Evolutionary conservation across 2,888 invertebrate genomes (phyloP).

Genomic region (Eupithecia centaureata): DNA sequence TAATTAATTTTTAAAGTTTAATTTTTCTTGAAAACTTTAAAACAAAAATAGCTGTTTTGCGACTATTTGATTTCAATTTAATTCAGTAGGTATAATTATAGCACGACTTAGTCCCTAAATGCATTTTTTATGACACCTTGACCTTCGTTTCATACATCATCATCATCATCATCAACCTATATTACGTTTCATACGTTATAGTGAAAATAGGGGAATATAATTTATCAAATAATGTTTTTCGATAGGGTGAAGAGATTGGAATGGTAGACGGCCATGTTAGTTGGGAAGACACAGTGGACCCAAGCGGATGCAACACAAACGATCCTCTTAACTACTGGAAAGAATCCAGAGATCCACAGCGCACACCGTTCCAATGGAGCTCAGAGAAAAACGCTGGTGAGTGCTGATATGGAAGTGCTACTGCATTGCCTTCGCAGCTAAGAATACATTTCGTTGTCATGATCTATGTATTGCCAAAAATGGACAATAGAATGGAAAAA

Average conservation of each 20-base stretch:
- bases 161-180: too few species aligned
- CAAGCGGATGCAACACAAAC: constrained; percentile 83
- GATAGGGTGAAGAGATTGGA: constrained; percentile 89
- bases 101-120: too few species aligned
- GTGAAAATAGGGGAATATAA: too few species aligned
- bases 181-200: too few species aligned
- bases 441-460: too few species aligned
- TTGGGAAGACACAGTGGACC: constrained; percentile 86
- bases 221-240: background rate
- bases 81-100: too few species aligned
- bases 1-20: background rate
- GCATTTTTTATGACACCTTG: too few species aligned
- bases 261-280: constrained; percentile 85
- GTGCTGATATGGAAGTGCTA: background rate
- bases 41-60: background rate
- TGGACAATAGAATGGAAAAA: too few species aligned
- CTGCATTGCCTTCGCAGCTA: too few species aligned
- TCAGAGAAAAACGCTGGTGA: constrained; percentile 83
- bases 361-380: constrained; percentile 93
- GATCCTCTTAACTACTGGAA: constrained; percentile 82
- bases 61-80: too few species aligned
- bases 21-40: background rate
- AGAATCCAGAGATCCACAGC: constrained; percentile 88
- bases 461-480: too few species aligned
- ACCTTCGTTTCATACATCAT: too few species aligned